phyloP scores from a whole-genome alignment of 1,140 invertebrate genomes.

The Dryas iulia region DNA sequence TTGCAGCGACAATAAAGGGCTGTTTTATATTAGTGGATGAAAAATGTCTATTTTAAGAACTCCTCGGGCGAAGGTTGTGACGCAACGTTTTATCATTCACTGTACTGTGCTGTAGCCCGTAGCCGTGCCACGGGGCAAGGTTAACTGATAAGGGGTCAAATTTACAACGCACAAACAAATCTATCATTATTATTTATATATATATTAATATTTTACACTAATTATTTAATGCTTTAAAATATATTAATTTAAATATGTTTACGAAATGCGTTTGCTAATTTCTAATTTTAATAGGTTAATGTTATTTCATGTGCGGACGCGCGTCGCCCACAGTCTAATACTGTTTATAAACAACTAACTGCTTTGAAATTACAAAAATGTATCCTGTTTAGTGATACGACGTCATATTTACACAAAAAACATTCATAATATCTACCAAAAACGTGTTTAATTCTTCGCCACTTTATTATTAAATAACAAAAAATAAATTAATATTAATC shows the following conservation, averaged over 20 bases:
- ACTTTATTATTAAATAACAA: background rate
- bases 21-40: conserved; percentile 5
- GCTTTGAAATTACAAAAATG: conserved; percentile 10
- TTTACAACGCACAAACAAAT: background rate
- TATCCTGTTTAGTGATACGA: conserved; percentile 13
- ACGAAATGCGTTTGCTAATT: background rate
- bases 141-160: conserved; percentile 32
- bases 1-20: conserved; percentile 4
- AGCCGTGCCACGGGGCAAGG: conserved; percentile 20
- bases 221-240: background rate
- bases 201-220: too few relatives aligned
- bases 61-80: conserved; percentile 25
- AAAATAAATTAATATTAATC: too few relatives aligned
- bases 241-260: background rate
- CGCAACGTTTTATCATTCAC: conserved; percentile 36
- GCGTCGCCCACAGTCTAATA: background rate
- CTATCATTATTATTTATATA: too few relatives aligned
- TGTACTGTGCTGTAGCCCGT: background rate
- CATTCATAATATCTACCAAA: too few relatives aligned
- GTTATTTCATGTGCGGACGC: background rate
- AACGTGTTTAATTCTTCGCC: too few relatives aligned
- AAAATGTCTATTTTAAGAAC: conserved; percentile 28
- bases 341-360: conserved; percentile 14
- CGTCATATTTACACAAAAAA: conserved; percentile 5
- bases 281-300: background rate